phyloP scores from a whole-genome alignment of 2,113 vertebrate species.

The Hippocampus comes region DNA sequence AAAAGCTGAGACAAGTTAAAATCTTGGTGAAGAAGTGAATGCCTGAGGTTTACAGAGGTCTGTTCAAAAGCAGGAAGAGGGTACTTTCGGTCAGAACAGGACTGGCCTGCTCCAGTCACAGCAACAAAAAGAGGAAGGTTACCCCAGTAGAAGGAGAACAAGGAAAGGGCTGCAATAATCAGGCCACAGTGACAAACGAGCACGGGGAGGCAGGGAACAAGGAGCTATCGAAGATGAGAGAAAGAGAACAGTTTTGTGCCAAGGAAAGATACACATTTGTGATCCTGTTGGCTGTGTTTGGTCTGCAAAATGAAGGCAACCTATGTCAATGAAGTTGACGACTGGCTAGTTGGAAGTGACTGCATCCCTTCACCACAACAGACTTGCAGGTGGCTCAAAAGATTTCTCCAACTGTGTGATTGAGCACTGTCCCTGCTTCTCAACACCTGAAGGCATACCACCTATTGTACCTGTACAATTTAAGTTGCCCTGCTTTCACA shows the following conservation, averaged over 20 bases:
- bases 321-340: constrained; percentile 59
- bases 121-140: constrained; percentile 45
- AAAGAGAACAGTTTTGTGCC: constrained; percentile 25
- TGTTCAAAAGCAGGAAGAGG: constrained; percentile 27
- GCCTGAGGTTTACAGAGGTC: constrained; percentile 9
- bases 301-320: constrained; percentile 58
- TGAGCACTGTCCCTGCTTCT: constrained; percentile 20
- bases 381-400: constrained; percentile 34
- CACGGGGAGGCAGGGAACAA: constrained; percentile 50
- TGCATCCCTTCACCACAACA: constrained; percentile 47
- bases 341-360: constrained; percentile 20
- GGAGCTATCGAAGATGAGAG: constrained; percentile 31
- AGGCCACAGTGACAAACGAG: constrained; percentile 76
- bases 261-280: constrained; percentile 34
- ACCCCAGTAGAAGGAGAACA: constrained; percentile 50
- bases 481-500: constrained; percentile 61
- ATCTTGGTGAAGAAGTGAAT: constrained; percentile 14
- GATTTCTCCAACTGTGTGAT: constrained; percentile 35
- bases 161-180: constrained; percentile 72
- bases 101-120: constrained; percentile 30
- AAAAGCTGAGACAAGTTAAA: constrained; percentile 17
- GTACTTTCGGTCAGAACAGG: constrained; percentile 27
- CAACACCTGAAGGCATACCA: constrained; percentile 19
- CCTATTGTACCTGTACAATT: constrained; percentile 18
- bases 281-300: constrained; percentile 32